Base-by-base conservation (phyloP, 1,140 invertebrate species). In the Oncopodura yosiiana region DNA sequence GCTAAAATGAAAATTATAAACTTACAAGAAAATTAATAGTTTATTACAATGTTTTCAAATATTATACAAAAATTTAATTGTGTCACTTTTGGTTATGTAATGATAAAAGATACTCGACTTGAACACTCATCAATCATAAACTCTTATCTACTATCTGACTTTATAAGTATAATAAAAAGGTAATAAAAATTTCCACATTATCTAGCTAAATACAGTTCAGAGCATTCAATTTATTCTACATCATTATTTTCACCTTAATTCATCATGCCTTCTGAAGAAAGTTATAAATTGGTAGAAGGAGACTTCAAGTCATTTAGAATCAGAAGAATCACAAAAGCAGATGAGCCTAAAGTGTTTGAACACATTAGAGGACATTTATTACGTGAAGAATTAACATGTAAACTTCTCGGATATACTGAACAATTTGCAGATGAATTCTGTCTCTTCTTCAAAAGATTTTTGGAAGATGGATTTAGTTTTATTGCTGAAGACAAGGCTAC, bases 291-390 rank as follows among this genome's bases (percentile, higher is more conserved):
- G n/a, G 38, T 55, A 9, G 53, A 55, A 34, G 53, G 53, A 19
- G 44, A 48, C 16, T 55, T 18, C 24, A 55, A 55, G 23, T n/a
- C 41, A 2, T 55, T 55, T 32, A 34, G 44, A 32, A 41, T 55
- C 32, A 23, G 53, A 3, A 48, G 45, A 24, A 37, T 56, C 1
- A n/a, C 8, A 3, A 26, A 16, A 26, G 30, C 38, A 18, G 54
- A 56, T 19, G 44, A 56, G 21, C 29, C 24, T 3, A 34, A 24
- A 41, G 54, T 56, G 6, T 43, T 41, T 27, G 32, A 51, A 16
- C 48, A 56, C 41, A 39, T 56, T 18, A n/a, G 39, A 8, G 24
- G 45, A 44, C 21, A 44, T 30, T 56, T 50, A 12, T 2, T 56
- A 19, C 26, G 30, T 4, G 41, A 43, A 27, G 54, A 56, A 24